phyloP scores from a whole-genome alignment of 1,140 invertebrate species.

The Bombus confusus region DNA sequence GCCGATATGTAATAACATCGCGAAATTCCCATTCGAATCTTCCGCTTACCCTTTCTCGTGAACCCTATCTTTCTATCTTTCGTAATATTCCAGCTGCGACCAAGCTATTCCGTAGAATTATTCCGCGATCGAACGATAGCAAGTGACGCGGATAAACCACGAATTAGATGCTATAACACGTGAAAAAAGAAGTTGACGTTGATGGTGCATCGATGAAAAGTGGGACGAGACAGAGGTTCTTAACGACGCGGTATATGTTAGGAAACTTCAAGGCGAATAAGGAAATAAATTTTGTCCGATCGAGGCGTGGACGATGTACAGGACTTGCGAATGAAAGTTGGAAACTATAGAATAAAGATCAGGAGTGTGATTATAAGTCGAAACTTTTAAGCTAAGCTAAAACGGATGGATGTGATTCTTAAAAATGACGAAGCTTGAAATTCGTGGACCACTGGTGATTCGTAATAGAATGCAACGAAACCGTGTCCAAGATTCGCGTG shows the following conservation, averaged over 20 bases:
- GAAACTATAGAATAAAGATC: no score
- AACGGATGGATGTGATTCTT: no score
- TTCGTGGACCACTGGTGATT: no score
- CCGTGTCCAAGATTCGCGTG: neutral
- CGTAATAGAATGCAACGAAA: neutral
- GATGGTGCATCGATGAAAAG: neutral
- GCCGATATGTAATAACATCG: slow-evolving; percentile 61
- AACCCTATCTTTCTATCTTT: slow-evolving; percentile 68
- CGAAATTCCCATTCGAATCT: slow-evolving; percentile 59
- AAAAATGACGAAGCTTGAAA: no score
- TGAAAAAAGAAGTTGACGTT: neutral
- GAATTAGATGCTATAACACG: neutral
- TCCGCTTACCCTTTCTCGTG: slow-evolving; percentile 41
- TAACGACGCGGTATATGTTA: no score
- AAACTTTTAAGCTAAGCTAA: no score
- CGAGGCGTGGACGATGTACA: no score
- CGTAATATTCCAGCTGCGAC: slow-evolving; percentile 70
- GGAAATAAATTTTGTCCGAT: no score
- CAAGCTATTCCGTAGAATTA: slow-evolving; percentile 52
- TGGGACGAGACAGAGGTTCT: neutral
- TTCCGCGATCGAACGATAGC: slow-evolving; percentile 46
- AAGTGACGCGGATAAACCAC: neutral
- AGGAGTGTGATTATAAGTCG: no score
- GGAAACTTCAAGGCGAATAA: no score
- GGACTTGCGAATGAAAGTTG: no score